A percentile compares a stretch with the other conserved stretches of the same genome.
phyloP scores from a whole-genome alignment of 2,797 vertebrate genomes.

The Coracias cyanogaster region DNA sequence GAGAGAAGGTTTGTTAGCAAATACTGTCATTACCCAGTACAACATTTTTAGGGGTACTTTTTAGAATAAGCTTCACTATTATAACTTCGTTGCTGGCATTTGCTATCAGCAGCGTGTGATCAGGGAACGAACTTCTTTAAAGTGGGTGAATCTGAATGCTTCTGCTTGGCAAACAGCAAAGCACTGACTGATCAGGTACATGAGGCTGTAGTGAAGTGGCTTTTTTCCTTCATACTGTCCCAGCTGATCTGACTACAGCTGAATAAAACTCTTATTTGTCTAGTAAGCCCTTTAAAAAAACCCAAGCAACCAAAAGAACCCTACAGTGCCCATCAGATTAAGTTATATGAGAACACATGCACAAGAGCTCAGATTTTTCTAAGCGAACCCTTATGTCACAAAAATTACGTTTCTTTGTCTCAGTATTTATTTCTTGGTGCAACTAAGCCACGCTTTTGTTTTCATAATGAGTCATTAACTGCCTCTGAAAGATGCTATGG shows the following conservation, averaged over 20 bases:
- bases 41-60: neutral
- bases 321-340: neutral
- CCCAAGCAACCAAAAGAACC: neutral
- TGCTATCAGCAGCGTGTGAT: neutral
- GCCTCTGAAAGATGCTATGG: neutral
- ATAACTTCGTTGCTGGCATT: neutral
- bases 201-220: neutral
- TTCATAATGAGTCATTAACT: neutral
- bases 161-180: neutral
- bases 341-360: neutral
- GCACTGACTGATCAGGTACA: neutral
- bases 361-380: neutral
- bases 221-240: neutral
- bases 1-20: neutral
- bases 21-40: neutral
- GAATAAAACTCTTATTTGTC: neutral
- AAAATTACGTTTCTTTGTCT: neutral
- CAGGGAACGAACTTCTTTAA: neutral
- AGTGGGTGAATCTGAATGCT: neutral
- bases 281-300: neutral
- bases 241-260: neutral
- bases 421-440: neutral
- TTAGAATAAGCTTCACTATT: neutral
- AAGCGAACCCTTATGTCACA: neutral
- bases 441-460: neutral